Percentiles rank a stretch among this genome's conserved stretches.
Evolutionary conservation across 1,140 invertebrate genomes (phyloP).

Genomic region (Aphelinus atriplicis): DNA sequence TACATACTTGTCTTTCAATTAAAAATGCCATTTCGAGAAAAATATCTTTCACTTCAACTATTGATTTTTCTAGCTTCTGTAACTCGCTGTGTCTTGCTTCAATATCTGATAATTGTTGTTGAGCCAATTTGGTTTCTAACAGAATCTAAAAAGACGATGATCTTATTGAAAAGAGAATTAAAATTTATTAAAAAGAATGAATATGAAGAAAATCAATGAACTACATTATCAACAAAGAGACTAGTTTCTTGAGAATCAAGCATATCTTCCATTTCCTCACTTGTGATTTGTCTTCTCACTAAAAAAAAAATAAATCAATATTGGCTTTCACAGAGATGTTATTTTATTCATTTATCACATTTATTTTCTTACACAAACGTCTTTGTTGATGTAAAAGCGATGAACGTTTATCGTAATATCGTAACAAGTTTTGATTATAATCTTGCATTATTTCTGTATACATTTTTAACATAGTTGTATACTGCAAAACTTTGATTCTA

Average conservation of each 20-base stretch:
- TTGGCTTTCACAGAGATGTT: constrained; percentile 75
- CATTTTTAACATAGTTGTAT: constrained; percentile 60
- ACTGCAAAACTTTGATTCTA: constrained; percentile 67
- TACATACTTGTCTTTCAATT: constrained; percentile 75
- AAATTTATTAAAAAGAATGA: neutral
- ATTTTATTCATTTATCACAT: constrained; percentile 67
- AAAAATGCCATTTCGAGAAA: constrained; percentile 83
- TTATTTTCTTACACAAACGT: constrained; percentile 72
- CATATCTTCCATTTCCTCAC: constrained; percentile 67
- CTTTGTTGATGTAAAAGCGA: constrained; percentile 81
- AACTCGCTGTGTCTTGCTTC: constrained; percentile 86
- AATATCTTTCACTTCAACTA: constrained; percentile 83
- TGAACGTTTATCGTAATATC: constrained; percentile 78
- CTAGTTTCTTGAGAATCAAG: constrained; percentile 67
- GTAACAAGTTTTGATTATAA: constrained; percentile 78
- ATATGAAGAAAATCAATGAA: constrained; percentile 45
- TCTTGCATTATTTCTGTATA: constrained; percentile 74
- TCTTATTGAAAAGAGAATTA: constrained; percentile 22
- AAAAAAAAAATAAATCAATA: constrained; percentile 42
- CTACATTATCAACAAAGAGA: constrained; percentile 73
- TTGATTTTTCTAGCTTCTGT: constrained; percentile 82
- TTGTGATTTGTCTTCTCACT: constrained; percentile 68
- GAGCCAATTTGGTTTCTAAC: constrained; percentile 82
- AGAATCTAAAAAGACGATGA: constrained; percentile 71
- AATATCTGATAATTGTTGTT: constrained; percentile 82